These are phyloP conservation scores for Cantharis nigra DNA, from an alignment of 2,888 invertebrate genomes.

Conservation along the genomic window DNA sequence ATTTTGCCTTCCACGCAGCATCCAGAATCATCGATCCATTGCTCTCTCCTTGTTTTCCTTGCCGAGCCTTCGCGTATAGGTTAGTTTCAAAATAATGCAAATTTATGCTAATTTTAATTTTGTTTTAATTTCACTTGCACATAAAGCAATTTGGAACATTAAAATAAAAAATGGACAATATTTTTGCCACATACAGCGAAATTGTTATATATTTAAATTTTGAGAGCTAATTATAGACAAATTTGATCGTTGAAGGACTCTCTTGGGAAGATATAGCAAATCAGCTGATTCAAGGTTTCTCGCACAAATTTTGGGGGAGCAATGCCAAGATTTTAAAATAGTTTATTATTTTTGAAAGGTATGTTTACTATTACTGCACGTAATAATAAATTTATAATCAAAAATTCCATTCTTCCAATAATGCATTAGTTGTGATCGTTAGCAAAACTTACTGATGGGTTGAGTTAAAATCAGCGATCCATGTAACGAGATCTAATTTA, in stretches of 20 bases:
- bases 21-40: slow-evolving; percentile 23
- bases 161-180: neutral
- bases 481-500: neutral
- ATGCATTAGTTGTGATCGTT: neutral
- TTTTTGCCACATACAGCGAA: neutral
- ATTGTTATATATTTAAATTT: neutral
- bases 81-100: neutral
- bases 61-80: neutral
- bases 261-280: neutral
- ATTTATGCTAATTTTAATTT: neutral
- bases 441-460: neutral
- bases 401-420: neutral
- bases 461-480: neutral
- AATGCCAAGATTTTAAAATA: neutral
- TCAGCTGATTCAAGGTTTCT: neutral
- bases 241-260: neutral
- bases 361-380: neutral
- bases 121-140: neutral
- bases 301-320: neutral
- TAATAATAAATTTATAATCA: neutral
- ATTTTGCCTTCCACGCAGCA: slow-evolving; percentile 21
- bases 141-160: neutral
- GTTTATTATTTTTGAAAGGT: neutral
- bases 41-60: neutral
- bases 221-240: neutral